A percentile compares a stretch with the other conserved stretches of the same genome.
Evolutionary conservation across 2,797 vertebrate species (phyloP).

Genomic region (Balearica regulorum): DNA sequence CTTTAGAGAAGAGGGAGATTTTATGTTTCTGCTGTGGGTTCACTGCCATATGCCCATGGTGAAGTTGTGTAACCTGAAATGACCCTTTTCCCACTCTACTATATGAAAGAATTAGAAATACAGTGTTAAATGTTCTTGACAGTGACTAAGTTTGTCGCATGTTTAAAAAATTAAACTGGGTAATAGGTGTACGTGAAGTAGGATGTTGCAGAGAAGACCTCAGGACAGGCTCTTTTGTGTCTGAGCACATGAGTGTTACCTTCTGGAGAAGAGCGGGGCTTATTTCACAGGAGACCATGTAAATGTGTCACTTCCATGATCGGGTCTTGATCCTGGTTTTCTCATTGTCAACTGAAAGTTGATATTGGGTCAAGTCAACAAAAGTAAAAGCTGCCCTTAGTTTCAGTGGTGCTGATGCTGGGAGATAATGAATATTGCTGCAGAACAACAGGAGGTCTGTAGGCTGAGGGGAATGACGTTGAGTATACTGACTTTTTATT

Average conservation of each 20-base stretch:
- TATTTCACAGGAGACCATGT: background rate
- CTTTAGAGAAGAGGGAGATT: background rate
- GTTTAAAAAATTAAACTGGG: background rate
- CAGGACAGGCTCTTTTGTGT: background rate
- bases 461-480: background rate
- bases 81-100: background rate
- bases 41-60: background rate
- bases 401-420: background rate
- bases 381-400: background rate
- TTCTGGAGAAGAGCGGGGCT: background rate
- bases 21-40: background rate
- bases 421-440: background rate
- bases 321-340: background rate
- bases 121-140: background rate
- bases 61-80: background rate
- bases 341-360: background rate
- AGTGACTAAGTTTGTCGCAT: background rate
- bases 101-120: background rate
- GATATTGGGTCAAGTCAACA: background rate
- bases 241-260: fast-evolving
- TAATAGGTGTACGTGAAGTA: background rate
- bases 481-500: background rate
- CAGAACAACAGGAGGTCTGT: background rate
- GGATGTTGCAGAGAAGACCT: background rate
- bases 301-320: background rate